Percentiles rank a stretch among this genome's conserved stretches.
These are phyloP conservation scores for Drosophila tripunctata DNA, from an alignment of 2,888 invertebrate species.

Conservation along the genomic window DNA sequence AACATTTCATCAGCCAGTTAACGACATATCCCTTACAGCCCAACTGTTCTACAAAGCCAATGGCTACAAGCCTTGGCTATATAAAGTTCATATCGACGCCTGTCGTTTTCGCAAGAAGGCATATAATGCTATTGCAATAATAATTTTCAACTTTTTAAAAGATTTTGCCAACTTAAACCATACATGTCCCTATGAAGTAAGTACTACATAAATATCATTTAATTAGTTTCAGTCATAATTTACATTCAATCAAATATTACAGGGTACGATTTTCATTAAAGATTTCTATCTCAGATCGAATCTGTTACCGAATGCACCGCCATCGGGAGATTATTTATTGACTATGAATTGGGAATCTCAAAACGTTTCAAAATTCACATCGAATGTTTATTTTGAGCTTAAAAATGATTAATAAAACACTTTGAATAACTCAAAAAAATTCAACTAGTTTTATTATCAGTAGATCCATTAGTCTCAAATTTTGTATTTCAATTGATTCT, in stretches of 20 bases:
- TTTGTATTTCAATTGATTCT: too few species aligned
- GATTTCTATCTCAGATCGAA: not conserved
- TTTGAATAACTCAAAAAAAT: too few species aligned
- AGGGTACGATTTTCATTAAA: not conserved
- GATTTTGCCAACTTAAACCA: not conserved
- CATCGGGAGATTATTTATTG: not conserved
- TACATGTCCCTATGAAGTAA: not conserved
- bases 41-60: slow-evolving; percentile 2
- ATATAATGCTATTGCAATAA: not conserved
- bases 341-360: not conserved
- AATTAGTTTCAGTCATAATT: not conserved
- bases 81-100: not conserved
- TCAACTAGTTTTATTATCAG: too few species aligned
- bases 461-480: too few species aligned
- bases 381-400: too few species aligned
- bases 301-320: not conserved
- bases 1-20: not conserved
- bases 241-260: not conserved
- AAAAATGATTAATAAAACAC: too few species aligned
- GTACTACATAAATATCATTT: not conserved
- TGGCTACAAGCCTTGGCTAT: slow-evolving; percentile 8
- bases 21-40: not conserved
- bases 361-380: too few species aligned
- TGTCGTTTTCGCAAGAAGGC: not conserved
- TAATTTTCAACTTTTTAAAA: not conserved